Conservation (phyloP, 2,113 vertebrate genomes). For the Platichthys flesus region DNA sequence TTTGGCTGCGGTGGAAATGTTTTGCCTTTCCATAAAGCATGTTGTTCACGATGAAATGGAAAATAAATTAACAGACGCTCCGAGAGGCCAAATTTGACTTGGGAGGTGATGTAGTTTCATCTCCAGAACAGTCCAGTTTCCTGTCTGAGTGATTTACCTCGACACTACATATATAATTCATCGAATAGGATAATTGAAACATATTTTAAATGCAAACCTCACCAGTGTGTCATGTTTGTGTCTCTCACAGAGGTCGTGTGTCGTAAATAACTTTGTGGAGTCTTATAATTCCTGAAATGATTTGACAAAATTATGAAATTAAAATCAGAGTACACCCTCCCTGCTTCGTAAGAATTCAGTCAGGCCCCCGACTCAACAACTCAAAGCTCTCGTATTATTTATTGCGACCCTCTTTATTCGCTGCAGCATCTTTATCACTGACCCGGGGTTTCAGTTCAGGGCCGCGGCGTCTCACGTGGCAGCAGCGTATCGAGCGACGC, state of each 20-base stretch:
- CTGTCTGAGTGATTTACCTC: constrained; percentile 53
- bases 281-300: constrained; percentile 16
- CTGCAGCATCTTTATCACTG: constrained; percentile 18
- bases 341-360: not conserved
- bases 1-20: constrained; percentile 52
- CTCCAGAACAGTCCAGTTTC: constrained; percentile 39
- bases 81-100: constrained; percentile 43
- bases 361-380: not conserved
- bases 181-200: constrained; percentile 54
- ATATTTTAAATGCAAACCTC: constrained; percentile 57
- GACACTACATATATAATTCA: constrained; percentile 34
- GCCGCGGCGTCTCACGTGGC: constrained; percentile 35
- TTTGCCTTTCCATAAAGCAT: constrained; percentile 62
- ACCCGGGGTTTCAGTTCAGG: constrained; percentile 20
- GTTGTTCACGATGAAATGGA: constrained; percentile 59
- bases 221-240: constrained; percentile 26
- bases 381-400: constrained; percentile 25
- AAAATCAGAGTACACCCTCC: not conserved
- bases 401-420: constrained; percentile 43
- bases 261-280: constrained; percentile 25
- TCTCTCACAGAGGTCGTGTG: constrained; percentile 19
- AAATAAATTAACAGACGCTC: constrained; percentile 58
- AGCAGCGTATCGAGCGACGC: constrained; percentile 49
- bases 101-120: constrained; percentile 49
- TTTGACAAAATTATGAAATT: constrained; percentile 25